Conservation (phyloP, 2,888 invertebrate genomes). For the Listrodromus nycthemerus region DNA sequence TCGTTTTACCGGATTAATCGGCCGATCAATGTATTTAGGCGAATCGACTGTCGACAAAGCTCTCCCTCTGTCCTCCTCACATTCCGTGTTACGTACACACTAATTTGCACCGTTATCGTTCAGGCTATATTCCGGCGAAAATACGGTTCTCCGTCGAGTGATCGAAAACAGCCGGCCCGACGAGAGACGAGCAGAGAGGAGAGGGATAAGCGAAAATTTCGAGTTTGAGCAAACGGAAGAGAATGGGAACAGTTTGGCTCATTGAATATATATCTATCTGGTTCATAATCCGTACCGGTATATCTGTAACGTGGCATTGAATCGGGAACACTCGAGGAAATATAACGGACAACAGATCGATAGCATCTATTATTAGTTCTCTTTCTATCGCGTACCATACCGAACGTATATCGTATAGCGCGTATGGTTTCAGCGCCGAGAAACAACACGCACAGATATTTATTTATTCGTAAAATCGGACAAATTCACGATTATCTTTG, state of each 20-base stretch:
- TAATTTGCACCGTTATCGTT: conserved; percentile 14
- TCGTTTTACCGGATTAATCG: background rate
- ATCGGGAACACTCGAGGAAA: conserved; percentile 24
- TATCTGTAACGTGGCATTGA: conserved; percentile 15
- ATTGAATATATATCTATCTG: conserved; percentile 10
- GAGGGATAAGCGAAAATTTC: conserved; percentile 21
- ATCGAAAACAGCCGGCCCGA: conserved; percentile 60
- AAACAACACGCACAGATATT: background rate
- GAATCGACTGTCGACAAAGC: background rate
- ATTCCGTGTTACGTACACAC: conserved; percentile 3
- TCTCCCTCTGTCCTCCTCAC: background rate
- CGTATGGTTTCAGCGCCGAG: background rate
- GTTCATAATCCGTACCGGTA: background rate
- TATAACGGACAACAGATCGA: conserved; percentile 30
- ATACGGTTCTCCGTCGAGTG: conserved; percentile 45
- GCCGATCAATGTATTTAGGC: background rate
- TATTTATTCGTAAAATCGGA: background rate
- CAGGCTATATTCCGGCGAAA: conserved; percentile 51
- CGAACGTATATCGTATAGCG: background rate
- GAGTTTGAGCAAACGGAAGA: conserved; percentile 6
- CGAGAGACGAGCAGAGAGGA: conserved; percentile 20
- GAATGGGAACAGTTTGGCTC: conserved; percentile 15
- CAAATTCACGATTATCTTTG: background rate
- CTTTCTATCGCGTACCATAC: conserved; percentile 17
- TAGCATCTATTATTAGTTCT: conserved; percentile 40